A percentile compares a stretch with the other conserved stretches of the same genome.
phyloP scores from a whole-genome alignment of 1,140 invertebrate species.

The Frieseomelitta varia region DNA sequence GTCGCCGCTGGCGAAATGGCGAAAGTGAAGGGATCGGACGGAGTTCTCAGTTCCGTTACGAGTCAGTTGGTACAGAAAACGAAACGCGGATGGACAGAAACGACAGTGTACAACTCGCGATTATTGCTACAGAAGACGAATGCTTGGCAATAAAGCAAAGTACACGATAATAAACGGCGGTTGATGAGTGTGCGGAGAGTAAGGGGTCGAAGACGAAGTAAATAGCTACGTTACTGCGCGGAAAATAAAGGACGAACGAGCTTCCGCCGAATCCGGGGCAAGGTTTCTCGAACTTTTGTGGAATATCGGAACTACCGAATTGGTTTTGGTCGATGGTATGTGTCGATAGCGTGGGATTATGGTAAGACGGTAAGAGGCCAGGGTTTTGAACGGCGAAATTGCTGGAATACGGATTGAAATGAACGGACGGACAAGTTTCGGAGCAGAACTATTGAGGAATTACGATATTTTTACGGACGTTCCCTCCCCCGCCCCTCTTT shows the following conservation, averaged over 20 bases:
- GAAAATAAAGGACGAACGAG: conserved; percentile 27
- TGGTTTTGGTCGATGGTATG: not conserved
- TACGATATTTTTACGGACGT: not conserved
- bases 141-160: conserved; percentile 72
- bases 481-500: too few species aligned
- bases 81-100: not conserved
- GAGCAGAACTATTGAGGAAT: not conserved
- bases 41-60: not conserved
- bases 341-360: not conserved
- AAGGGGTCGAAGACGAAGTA: not conserved
- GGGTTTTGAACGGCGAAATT: not conserved
- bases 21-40: not conserved
- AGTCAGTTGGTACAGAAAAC: not conserved
- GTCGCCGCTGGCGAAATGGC: conserved; percentile 20
- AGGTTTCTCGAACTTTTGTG: not conserved
- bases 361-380: too few species aligned
- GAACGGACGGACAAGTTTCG: not conserved
- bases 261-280: not conserved
- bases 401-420: not conserved
- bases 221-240: not conserved
- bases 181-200: conserved; percentile 33
- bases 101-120: conserved; percentile 41
- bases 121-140: conserved; percentile 71
- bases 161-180: conserved; percentile 64
- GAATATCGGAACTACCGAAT: not conserved